Percentiles rank a stretch among this genome's conserved stretches.
Evolutionary conservation across 64 coral and sea anemone species (phyloP).

Genomic region (Exaiptasia diaphana): DNA sequence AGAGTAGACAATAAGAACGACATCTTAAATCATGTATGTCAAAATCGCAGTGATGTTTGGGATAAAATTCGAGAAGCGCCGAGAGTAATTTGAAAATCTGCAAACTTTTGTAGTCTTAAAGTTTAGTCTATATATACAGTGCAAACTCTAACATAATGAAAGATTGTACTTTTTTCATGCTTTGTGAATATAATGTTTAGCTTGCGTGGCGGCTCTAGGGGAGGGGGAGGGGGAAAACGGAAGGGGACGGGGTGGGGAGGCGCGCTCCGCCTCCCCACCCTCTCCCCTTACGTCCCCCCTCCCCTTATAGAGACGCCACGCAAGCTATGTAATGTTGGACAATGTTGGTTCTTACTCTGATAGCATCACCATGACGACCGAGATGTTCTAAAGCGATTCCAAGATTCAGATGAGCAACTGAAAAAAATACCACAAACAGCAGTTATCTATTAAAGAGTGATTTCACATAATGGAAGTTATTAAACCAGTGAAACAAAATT

Average conservation of each 20-base stretch:
- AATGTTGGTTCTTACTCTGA: neutral
- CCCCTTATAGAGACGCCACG: neutral
- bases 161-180: neutral
- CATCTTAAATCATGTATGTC: neutral
- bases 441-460: no score
- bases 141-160: neutral
- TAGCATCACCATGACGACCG: constrained; percentile 26
- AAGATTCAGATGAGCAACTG: constrained; percentile 63
- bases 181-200: neutral
- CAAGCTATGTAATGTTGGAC: neutral
- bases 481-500: no score
- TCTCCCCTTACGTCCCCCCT: neutral
- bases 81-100: neutral
- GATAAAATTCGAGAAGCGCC: neutral
- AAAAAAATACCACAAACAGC: neutral
- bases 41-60: neutral
- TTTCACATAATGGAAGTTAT: no score
- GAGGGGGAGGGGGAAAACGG: no score
- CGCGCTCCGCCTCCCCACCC: neutral
- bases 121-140: neutral
- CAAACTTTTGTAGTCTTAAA: neutral
- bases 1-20: neutral
- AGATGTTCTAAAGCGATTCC: constrained; percentile 44
- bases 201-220: no score
- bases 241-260: no score